These are phyloP conservation scores for Zapornia atra DNA, from an alignment of 2,113 vertebrate genomes.

Conservation along the genomic window DNA sequence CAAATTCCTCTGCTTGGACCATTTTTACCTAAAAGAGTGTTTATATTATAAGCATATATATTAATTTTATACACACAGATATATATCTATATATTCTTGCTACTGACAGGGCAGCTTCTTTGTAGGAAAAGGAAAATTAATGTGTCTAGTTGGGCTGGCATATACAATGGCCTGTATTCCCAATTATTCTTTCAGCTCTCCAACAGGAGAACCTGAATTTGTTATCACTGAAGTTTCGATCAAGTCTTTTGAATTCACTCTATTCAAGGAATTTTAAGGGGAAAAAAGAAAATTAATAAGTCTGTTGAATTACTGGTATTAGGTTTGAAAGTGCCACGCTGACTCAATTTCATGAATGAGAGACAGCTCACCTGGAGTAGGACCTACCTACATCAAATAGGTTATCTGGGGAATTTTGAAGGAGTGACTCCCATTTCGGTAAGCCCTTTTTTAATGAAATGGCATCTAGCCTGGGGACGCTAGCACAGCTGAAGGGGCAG, in stretches of 20 bases:
- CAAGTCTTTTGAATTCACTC: background rate
- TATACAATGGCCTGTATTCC: background rate
- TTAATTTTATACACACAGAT: background rate
- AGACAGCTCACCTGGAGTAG: background rate
- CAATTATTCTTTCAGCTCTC: background rate
- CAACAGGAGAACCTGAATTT: background rate
- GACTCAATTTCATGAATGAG: background rate
- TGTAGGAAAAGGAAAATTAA: background rate
- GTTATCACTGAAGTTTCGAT: background rate
- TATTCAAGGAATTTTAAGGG: background rate
- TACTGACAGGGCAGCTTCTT: background rate
- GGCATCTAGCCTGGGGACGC: background rate
- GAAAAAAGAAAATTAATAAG: background rate
- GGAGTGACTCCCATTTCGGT: background rate
- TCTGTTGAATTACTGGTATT: background rate
- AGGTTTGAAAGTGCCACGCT: rapidly evolving
- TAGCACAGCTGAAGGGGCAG: background rate
- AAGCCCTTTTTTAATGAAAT: background rate
- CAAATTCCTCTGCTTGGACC: background rate
- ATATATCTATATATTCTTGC: background rate
- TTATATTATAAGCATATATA: background rate
- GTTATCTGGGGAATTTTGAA: background rate
- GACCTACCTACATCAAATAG: background rate
- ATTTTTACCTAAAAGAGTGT: background rate
- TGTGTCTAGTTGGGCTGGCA: background rate